A percentile compares a stretch with the other conserved stretches of the same genome.
phyloP scores from a whole-genome alignment of 2,113 vertebrate genomes.

The Poeciliopsis retropinna region DNA sequence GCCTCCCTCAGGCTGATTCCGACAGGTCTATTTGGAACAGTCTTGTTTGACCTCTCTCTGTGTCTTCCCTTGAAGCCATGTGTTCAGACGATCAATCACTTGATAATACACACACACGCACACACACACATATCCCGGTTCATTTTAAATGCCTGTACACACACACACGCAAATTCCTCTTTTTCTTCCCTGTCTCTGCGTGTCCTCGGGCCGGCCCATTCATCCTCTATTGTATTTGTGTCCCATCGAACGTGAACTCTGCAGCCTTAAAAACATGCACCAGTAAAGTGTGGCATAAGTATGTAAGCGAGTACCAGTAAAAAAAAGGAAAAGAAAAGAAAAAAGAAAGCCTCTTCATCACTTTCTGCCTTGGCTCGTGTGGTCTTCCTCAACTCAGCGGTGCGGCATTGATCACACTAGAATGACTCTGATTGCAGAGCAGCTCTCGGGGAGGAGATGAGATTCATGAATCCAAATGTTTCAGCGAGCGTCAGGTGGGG shows the following conservation, averaged over 20 bases:
- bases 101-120: conserved; percentile 61
- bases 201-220: conserved; percentile 18
- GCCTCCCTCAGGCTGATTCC: conserved; percentile 68
- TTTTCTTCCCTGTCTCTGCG: neutral
- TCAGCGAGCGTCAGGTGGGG: conserved; percentile 61
- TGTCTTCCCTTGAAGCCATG: conserved; percentile 75
- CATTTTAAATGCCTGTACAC: conserved; percentile 37
- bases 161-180: conserved; percentile 1
- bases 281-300: conserved; percentile 18
- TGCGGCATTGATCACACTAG: conserved; percentile 58
- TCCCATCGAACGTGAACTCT: conserved; percentile 1
- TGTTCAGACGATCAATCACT: conserved; percentile 74
- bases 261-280: conserved; percentile 20
- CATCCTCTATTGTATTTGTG: neutral
- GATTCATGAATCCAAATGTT: conserved; percentile 72
- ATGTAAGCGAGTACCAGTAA: conserved; percentile 45
- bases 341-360: conserved; percentile 12
- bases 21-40: conserved; percentile 78
- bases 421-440: conserved; percentile 60
- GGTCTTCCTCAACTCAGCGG: conserved; percentile 41
- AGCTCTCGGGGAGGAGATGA: conserved; percentile 41
- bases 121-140: conserved; percentile 21
- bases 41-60: conserved; percentile 76
- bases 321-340: too few relatives aligned
- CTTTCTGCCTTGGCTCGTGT: conserved; percentile 36